A percentile compares a stretch with the other conserved stretches of the same genome.
Conservation (phyloP, 2,113 vertebrate genomes). For the Australoheros scitulus region DNA sequence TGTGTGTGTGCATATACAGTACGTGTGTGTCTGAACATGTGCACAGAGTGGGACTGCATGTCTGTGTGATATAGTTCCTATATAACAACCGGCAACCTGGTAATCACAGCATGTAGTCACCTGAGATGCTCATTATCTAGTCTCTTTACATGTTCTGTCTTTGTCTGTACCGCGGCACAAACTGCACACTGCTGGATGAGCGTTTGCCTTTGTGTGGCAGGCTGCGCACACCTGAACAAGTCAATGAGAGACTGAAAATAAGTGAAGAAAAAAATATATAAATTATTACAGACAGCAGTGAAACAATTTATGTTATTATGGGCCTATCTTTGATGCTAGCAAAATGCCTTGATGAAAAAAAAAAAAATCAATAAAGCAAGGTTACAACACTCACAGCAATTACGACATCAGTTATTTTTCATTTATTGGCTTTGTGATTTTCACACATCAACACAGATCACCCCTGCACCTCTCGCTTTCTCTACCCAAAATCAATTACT, state of each 20-base stretch:
- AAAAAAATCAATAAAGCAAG: slow-evolving; percentile 60
- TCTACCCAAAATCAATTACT: slow-evolving; percentile 69
- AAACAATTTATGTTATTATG: slow-evolving; percentile 43
- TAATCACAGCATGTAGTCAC: slow-evolving; percentile 78
- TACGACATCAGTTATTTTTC: slow-evolving; percentile 63
- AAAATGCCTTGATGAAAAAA: slow-evolving; percentile 37
- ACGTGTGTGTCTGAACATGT: slow-evolving; percentile 24
- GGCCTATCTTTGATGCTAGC: slow-evolving; percentile 50
- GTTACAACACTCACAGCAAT: slow-evolving; percentile 59
- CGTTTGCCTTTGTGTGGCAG: background rate
- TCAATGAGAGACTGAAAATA: slow-evolving; percentile 17
- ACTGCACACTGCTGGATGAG: background rate
- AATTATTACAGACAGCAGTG: slow-evolving; percentile 25
- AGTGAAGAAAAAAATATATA: slow-evolving; percentile 16
- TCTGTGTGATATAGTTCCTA: slow-evolving; percentile 68
- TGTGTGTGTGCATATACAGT: background rate
- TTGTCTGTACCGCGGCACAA: slow-evolving; percentile 28
- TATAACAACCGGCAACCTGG: slow-evolving; percentile 68
- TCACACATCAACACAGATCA: slow-evolving; percentile 39
- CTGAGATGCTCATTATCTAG: slow-evolving; percentile 76
- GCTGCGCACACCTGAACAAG: slow-evolving; percentile 34
- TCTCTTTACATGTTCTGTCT: slow-evolving; percentile 45
- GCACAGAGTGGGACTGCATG: slow-evolving; percentile 47
- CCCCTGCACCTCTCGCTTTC: slow-evolving; percentile 38
- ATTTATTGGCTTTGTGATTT: slow-evolving; percentile 61